These are phyloP conservation scores for Sebastes trivittatus DNA, from an alignment of 2,797 vertebrate genomes.

Conservation along the genomic window DNA sequence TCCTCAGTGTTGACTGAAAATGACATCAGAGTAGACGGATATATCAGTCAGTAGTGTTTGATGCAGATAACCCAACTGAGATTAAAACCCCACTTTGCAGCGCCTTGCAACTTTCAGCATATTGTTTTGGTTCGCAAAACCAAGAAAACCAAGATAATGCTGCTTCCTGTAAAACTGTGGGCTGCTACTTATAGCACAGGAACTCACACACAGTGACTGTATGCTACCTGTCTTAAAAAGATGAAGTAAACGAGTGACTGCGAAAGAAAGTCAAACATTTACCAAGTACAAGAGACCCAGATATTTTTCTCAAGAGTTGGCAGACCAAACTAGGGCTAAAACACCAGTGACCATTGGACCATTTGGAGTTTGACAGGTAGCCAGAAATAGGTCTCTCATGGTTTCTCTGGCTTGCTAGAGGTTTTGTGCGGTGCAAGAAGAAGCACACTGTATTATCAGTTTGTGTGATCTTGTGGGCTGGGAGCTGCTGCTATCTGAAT, in stretches of 20 bases:
- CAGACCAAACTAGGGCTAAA: conserved; percentile 4
- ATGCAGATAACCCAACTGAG: background rate
- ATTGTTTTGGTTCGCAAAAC: background rate
- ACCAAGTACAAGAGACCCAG: conserved; percentile 5
- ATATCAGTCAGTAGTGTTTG: background rate
- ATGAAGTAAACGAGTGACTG: background rate
- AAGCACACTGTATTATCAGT: background rate
- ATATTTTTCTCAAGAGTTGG: conserved; percentile 16
- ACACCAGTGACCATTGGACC: conserved; percentile 40
- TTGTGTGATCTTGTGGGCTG: background rate
- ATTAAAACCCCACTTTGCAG: conserved; percentile 2
- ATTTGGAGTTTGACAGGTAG: conserved; percentile 6
- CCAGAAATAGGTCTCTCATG: background rate
- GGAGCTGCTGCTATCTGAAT: background rate
- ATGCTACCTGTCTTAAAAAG: background rate
- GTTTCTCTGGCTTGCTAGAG: background rate
- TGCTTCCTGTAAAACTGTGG: conserved; percentile 50
- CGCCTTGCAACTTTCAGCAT: conserved; percentile 24
- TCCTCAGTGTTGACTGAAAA: background rate
- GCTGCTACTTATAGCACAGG: conserved; percentile 1
- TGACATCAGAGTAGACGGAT: conserved; percentile 5
- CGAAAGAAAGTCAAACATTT: conserved; percentile 59
- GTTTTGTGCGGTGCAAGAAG: background rate
- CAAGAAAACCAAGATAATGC: conserved; percentile 10
- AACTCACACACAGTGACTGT: background rate